A percentile compares a stretch with the other conserved stretches of the same genome.
Conservation (phyloP, 2,113 vertebrate species). For the Tor tambroides region DNA sequence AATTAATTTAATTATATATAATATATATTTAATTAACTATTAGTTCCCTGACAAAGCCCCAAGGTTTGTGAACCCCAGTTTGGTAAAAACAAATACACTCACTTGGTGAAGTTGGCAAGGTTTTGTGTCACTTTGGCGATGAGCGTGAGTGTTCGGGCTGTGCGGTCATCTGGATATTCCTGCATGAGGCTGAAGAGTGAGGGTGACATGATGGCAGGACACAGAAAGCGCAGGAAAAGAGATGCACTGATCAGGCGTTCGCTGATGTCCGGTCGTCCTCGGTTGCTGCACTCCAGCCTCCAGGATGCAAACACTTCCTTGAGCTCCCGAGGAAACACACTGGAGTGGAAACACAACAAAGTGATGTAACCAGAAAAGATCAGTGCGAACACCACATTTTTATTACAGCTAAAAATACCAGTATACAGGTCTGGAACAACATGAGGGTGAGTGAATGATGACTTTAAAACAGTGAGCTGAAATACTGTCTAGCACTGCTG, state of each 20-base stretch:
- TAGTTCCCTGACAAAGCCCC: too few species aligned
- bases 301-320: slow-evolving; percentile 98
- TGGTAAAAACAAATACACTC: slow-evolving; percentile 55
- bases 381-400: too few species aligned
- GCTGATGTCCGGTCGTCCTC: slow-evolving; percentile 92
- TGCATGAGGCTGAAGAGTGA: slow-evolving; percentile 93
- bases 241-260: slow-evolving; percentile 97
- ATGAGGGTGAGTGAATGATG: not conserved
- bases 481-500: not conserved
- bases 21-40: too few species aligned
- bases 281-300: slow-evolving; percentile 92
- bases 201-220: slow-evolving; percentile 96
- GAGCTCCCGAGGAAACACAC: slow-evolving; percentile 94
- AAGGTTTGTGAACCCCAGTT: too few species aligned
- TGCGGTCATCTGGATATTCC: slow-evolving; percentile 95
- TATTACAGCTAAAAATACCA: not conserved
- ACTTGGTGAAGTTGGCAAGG: slow-evolving; percentile 99
- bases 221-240: slow-evolving; percentile 97
- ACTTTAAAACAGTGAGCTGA: not conserved
- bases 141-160: slow-evolving; percentile 91
- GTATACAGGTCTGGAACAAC: not conserved
- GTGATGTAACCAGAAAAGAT: not conserved
- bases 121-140: slow-evolving; percentile 99
- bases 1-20: too few species aligned
- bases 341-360: slow-evolving; percentile 60